These are phyloP conservation scores for Sandelia bainsii DNA, from an alignment of 2,797 vertebrate genomes.

Conservation along the genomic window DNA sequence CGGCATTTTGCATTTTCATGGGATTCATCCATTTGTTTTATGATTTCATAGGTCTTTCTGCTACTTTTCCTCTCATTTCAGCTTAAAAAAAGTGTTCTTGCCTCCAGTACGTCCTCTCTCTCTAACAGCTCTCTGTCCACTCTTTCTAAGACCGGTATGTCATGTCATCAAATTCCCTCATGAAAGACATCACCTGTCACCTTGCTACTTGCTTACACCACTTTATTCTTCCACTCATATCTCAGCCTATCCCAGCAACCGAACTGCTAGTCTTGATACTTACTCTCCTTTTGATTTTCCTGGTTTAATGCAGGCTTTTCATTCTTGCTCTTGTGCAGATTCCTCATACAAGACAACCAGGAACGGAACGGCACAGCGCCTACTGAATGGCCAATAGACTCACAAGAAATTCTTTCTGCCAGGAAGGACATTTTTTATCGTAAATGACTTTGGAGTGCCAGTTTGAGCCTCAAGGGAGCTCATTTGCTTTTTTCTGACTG, in stretches of 20 bases:
- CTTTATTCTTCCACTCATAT: constrained; percentile 5
- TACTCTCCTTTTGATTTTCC: constrained; percentile 1
- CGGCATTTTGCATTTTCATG: constrained; percentile 31
- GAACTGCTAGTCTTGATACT: constrained; percentile 9
- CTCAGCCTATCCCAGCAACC: neutral
- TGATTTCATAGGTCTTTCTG: constrained; percentile 8
- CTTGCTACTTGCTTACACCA: constrained; percentile 19
- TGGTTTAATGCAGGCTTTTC: constrained; percentile 41
- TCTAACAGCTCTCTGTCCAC: constrained; percentile 74
- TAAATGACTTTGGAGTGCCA: constrained; percentile 54
- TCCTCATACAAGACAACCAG: constrained; percentile 88
- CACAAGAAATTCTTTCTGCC: constrained; percentile 44
- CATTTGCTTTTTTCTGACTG: constrained; percentile 54
- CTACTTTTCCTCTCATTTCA: constrained; percentile 61
- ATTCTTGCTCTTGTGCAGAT: constrained; percentile 89
- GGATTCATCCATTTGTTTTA: constrained; percentile 22
- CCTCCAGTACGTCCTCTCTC: constrained; percentile 65
- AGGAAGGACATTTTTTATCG: constrained; percentile 23
- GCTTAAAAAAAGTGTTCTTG: constrained; percentile 66
- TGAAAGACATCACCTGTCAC: constrained; percentile 29
- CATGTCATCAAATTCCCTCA: constrained; percentile 34
- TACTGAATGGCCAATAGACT: constrained; percentile 82
- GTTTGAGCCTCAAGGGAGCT: constrained; percentile 38
- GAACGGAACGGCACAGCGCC: constrained; percentile 88
- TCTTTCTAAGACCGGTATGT: constrained; percentile 76